phyloP scores from a whole-genome alignment of 2,113 vertebrate genomes.

The Sterrhoptilus dennistouni region DNA sequence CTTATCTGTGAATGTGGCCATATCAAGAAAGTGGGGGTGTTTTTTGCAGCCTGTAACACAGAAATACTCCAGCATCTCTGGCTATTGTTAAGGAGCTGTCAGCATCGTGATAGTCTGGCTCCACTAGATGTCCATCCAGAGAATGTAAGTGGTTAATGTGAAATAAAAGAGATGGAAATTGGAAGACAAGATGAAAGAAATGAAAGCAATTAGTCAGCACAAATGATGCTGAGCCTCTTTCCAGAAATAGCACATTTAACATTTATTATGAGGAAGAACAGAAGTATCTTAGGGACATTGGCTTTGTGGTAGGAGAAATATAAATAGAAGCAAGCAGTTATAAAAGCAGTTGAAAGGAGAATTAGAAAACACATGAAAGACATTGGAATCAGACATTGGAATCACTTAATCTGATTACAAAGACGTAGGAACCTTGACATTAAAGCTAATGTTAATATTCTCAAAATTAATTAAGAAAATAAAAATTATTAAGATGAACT shows the following conservation, averaged over 20 bases:
- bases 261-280: background rate
- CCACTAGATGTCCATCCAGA: background rate
- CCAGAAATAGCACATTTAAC: constrained; percentile 28
- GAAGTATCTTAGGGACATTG: constrained; percentile 22
- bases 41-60: background rate
- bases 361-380: constrained; percentile 47
- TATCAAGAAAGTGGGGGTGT: background rate
- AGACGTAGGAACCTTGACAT: constrained; percentile 18
- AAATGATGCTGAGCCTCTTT: background rate
- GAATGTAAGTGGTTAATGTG: background rate
- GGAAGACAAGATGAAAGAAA: constrained; percentile 28
- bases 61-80: background rate
- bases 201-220: constrained; percentile 17
- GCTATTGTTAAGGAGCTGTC: background rate
- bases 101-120: accelerated
- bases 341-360: constrained; percentile 39
- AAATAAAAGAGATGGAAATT: background rate
- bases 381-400: constrained; percentile 27
- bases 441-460: constrained; percentile 32
- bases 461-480: constrained; percentile 48
- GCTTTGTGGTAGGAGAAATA: constrained; percentile 10
- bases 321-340: constrained; percentile 53
- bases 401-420: constrained; percentile 33
- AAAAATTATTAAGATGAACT: constrained; percentile 19
- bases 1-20: background rate